A percentile compares a stretch with the other conserved stretches of the same genome.
These are phyloP conservation scores for Clarias magur DNA, from an alignment of 2,113 vertebrate species.

Conservation along the genomic window DNA sequence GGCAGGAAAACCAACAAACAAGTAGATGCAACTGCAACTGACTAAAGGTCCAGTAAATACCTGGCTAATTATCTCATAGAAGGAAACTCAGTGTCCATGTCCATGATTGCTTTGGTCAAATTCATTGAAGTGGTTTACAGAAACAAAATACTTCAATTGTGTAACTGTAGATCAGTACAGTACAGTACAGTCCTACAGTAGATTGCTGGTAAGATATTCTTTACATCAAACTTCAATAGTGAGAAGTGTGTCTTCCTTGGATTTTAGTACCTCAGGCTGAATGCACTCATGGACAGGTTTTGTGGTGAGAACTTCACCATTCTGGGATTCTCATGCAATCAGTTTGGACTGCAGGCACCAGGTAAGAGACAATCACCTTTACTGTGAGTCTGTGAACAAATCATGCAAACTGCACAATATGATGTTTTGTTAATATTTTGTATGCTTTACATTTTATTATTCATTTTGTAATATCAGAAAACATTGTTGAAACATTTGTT, in stretches of 20 bases:
- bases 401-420: not conserved
- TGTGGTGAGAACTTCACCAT: constrained; percentile 68
- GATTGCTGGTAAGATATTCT: not conserved
- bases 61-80: no score
- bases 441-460: not conserved
- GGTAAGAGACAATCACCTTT: constrained; percentile 59
- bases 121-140: no score
- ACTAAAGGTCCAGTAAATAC: no score
- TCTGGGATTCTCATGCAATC: constrained; percentile 77
- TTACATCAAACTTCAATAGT: not conserved
- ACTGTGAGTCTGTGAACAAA: not conserved
- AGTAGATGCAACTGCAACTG: no score
- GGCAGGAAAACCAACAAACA: no score
- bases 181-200: no score
- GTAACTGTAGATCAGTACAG: not conserved
- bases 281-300: constrained; percentile 79
- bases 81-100: no score
- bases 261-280: constrained; percentile 73
- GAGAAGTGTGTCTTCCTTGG: not conserved
- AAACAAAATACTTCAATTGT: no score
- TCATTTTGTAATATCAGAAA: not conserved
- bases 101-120: no score
- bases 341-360: constrained; percentile 78
- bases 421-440: not conserved
- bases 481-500: not conserved